phyloP scores from a whole-genome alignment of 2,888 invertebrate species.

The Spilarctia lutea region DNA sequence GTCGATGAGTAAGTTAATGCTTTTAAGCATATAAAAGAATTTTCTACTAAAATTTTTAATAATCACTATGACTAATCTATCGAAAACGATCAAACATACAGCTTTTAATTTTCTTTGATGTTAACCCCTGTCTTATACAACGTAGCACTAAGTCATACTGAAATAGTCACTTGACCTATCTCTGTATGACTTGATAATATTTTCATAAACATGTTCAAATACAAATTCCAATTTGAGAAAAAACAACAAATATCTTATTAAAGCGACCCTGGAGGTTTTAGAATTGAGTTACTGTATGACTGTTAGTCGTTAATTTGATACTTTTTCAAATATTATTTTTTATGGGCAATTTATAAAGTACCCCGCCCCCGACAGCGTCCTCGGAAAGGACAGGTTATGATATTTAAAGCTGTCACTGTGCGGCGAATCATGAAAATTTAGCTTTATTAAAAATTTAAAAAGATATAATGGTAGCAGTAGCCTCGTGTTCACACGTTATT shows the following conservation, averaged over 20 bases:
- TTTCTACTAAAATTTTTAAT: background rate
- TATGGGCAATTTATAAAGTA: slow-evolving; percentile 61
- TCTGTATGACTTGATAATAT: no score
- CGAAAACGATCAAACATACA: background rate
- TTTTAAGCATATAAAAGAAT: background rate
- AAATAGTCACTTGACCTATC: no score
- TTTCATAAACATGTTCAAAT: no score
- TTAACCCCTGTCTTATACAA: no score
- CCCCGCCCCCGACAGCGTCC: slow-evolving; percentile 58
- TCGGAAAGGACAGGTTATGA: slow-evolving; percentile 64
- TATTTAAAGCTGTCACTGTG: slow-evolving; percentile 71
- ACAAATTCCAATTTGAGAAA: background rate
- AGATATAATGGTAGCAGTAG: slow-evolving; percentile 14
- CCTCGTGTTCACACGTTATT: slow-evolving; percentile 19
- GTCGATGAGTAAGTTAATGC: background rate
- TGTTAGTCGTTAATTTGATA: slow-evolving; percentile 55
- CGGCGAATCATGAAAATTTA: slow-evolving; percentile 67
- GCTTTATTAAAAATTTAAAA: slow-evolving; percentile 68
- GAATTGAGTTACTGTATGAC: slow-evolving; percentile 31
- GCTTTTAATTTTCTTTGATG: background rate
- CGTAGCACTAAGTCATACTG: no score
- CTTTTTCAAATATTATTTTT: slow-evolving; percentile 56
- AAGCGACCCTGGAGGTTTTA: slow-evolving; percentile 23
- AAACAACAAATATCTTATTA: slow-evolving; percentile 2
- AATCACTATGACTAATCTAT: background rate